Evolutionary conservation across 2,888 invertebrate genomes (phyloP), one percentile per base, ranked within the genome.

Genomic region (Ornithoptera priamus): DNA sequence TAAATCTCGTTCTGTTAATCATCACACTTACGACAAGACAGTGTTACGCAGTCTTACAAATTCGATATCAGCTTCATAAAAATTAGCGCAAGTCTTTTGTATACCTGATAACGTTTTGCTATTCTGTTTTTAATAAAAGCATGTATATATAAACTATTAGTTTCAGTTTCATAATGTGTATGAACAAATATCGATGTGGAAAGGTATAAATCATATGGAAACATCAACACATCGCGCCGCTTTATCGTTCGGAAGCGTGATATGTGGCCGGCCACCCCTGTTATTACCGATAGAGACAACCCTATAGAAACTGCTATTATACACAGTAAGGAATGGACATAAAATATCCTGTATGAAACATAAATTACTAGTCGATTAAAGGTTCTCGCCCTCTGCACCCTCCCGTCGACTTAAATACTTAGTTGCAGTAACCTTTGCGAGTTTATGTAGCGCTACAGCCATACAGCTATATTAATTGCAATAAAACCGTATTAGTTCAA

Each of bases 161-260:
- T 39, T 39, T 39, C 39, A 39, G 50, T 50, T 50, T 50, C 17
- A 18, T 15, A 50, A 15, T 18, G 5, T 20, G 20, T 10, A 53
- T 22, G 61, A 65, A 66, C 36, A 17, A 24, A 56, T 46, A 65
- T 42, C 46, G 50, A 62, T 58, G 65, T 69, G 30, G 58, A 65
- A 63, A 39, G n/a, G 39, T 64, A 70, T 70, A 70, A 70, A 67
- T 70, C 70, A 70, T n/a, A 42, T 58, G 8, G 5, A 20, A 67
- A 75, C 74, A 77, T 72, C 67, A 65, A 73, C 68, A 66, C 65
- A 68, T 70, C 72, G 73, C 70, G 64, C 74, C 74, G 77, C 75
- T 84, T 83, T 81, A 86, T 86, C 80, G 83, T 75, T 78, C 71
- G 80, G 80, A 83, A 83, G 77, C 75, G 74, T 77, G 81, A 84